Evolutionary conservation across 2,888 invertebrate species (phyloP).

Genomic region (Drosophila hamatofila): DNA sequence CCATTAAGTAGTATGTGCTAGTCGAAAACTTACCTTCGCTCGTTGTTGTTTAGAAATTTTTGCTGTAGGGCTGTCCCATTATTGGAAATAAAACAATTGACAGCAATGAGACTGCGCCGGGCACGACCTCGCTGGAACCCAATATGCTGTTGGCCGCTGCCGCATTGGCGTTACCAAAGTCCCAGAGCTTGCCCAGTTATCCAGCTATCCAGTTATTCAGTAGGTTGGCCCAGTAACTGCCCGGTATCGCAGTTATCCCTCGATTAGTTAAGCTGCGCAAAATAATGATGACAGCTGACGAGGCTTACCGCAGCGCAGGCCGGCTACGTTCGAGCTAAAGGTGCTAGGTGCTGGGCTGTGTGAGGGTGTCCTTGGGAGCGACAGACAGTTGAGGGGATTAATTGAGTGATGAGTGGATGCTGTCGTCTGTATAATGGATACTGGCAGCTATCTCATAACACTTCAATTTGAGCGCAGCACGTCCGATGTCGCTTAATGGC

Average conservation of each 20-base stretch:
- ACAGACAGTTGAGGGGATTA: slow-evolving; percentile 40
- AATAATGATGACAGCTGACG: slow-evolving; percentile 56
- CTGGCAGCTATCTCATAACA: slow-evolving; percentile 52
- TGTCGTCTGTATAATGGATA: slow-evolving; percentile 49
- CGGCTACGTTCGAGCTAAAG: slow-evolving; percentile 6
- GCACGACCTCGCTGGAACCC: slow-evolving; percentile 91
- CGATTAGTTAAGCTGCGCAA: slow-evolving; percentile 56
- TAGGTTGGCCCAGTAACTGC: slow-evolving; percentile 1
- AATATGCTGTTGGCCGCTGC: slow-evolving; percentile 88
- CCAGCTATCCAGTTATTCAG: not conserved
- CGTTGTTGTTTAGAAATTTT: slow-evolving; percentile 14
- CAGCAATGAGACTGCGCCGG: slow-evolving; percentile 91
- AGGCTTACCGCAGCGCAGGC: slow-evolving; percentile 23
- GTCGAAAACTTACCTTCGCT: not conserved
- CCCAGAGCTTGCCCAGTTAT: not conserved
- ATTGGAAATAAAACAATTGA: slow-evolving; percentile 92
- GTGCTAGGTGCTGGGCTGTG: not conserved
- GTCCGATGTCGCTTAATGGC: slow-evolving; percentile 43
- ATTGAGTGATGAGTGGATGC: slow-evolving; percentile 54
- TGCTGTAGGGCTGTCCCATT: slow-evolving; percentile 89
- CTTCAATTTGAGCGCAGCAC: slow-evolving; percentile 42
- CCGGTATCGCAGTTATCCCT: slow-evolving; percentile 8
- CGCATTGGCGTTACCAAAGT: slow-evolving; percentile 85
- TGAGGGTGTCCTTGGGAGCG: not conserved
- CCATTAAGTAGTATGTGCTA: slow-evolving; percentile 6